phyloP scores from a whole-genome alignment of 2,797 vertebrate species.

The Esox lucius region DNA sequence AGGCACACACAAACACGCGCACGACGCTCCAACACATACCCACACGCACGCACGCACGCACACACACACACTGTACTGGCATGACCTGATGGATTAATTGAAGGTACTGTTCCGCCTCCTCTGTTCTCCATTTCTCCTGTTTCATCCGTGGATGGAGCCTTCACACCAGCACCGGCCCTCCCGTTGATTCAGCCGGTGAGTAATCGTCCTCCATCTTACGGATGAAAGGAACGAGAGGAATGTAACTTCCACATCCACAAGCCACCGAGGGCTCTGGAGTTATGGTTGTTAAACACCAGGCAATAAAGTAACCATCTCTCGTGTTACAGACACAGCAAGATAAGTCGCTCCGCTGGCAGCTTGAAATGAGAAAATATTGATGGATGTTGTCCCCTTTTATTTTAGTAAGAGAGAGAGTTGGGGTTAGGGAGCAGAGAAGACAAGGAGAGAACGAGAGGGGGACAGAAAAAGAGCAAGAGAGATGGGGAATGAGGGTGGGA shows the following conservation, averaged over 20 bases:
- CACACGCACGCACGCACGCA: neutral
- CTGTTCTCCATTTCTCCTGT: neutral
- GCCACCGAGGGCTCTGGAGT: slow-evolving; percentile 26
- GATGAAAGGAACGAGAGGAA: slow-evolving; percentile 31
- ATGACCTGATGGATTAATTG: neutral
- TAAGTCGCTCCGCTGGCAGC: slow-evolving; percentile 30
- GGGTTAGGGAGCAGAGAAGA: slow-evolving; percentile 5
- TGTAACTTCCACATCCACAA: slow-evolving; percentile 33
- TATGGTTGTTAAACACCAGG: slow-evolving; percentile 40
- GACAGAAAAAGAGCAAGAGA: neutral
- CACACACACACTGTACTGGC: neutral
- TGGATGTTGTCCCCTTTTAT: slow-evolving; percentile 28
- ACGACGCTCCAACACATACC: slow-evolving; percentile 8
- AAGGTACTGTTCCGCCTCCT: neutral
- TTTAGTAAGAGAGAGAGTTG: neutral
- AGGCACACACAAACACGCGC: neutral
- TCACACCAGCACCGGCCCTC: slow-evolving; percentile 34
- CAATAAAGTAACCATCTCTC: slow-evolving; percentile 45
- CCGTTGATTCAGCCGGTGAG: slow-evolving; percentile 23
- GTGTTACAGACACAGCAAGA: slow-evolving; percentile 43
- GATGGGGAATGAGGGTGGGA: neutral
- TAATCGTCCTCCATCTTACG: slow-evolving; percentile 42
- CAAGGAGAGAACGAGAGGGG: neutral
- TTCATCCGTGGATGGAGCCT: slow-evolving; percentile 39
- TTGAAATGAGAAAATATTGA: slow-evolving; percentile 45